Evolutionary conservation across 2,888 invertebrate species (phyloP), one percentile per base, ranked within the genome.

Genomic region (Cheiracanthium punctorium): DNA sequence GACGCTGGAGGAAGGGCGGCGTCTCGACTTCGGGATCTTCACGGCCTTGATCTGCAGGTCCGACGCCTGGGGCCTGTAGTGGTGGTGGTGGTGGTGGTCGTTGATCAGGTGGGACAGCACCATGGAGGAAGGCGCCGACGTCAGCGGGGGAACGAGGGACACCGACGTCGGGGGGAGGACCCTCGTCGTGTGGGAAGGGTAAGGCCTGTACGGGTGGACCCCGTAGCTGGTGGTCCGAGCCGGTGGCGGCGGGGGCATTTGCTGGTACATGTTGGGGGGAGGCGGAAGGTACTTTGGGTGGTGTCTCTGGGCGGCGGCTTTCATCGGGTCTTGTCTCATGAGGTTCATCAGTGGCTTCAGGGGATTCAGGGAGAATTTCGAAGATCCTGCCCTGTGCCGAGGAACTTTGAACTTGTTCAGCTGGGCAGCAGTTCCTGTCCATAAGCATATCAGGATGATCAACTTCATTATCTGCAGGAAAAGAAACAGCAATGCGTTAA

Each of bases 291-390:
- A 81, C 28, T 87, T 87, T 1, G 77, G 30, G 33, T 73, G 41
- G 14, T 87, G 87, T 24, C 81, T 37, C 48, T 81, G 81, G 5
- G 81, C 87, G 0, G 87, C 58, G 8, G 77, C 77, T 29, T 81
- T 87, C 87, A 87, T 77, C 0, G 87, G 87, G 20, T 87, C 87
- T 30, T 79, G 84, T 5, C 87, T 43, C 76, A 87, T 80, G 7
- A 87, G 69, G 28, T 87, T 87, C 81, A 87, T 81, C 0, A 87
- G 2, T 0, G 87, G 87, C 37, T 87, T 87, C 7, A 87, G 30
- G 0, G 87, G 87, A 41, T 87, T 87, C 10, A 87, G 43, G 1
- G 81, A 81, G 48, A 87, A 87, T 41, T 87, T 87, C 7, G 81
- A 73, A 17, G 81, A 37, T 2, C 85, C 80, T 24, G 71, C 77